A percentile compares a stretch with the other conserved stretches of the same genome.
Conservation (phyloP, 1,140 invertebrate species). For the Listronotus bonariensis region DNA sequence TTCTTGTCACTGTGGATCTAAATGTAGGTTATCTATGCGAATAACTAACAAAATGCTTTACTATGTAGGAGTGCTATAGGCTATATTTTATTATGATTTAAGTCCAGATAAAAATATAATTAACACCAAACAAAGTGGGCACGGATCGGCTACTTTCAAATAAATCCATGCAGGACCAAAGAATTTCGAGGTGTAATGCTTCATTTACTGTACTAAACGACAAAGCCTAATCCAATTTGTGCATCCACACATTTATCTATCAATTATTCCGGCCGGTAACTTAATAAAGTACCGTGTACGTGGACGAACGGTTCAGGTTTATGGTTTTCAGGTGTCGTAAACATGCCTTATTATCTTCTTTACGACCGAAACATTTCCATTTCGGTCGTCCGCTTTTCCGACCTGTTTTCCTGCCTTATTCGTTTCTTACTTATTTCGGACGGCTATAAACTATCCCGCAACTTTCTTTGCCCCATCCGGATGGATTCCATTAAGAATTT, state of each 20-base stretch:
- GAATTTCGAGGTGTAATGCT: too few species aligned
- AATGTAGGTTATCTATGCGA: too few species aligned
- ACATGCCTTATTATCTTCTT: constrained; percentile 50
- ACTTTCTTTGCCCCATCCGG: constrained; percentile 23
- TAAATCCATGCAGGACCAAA: too few species aligned
- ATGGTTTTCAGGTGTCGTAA: constrained; percentile 42
- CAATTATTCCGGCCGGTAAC: constrained; percentile 30
- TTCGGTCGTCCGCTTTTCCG: constrained; percentile 28
- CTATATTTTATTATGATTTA: too few species aligned
- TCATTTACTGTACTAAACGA: too few species aligned
- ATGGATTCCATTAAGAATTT: constrained; percentile 31
- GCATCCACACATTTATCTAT: constrained; percentile 22
- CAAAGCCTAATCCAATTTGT: constrained; percentile 2
- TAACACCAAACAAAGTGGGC: too few species aligned
- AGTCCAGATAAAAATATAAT: too few species aligned
- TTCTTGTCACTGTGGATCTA: too few species aligned
- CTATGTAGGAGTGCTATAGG: too few species aligned
- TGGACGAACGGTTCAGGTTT: constrained; percentile 19
- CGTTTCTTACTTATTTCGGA: constrained; percentile 41
- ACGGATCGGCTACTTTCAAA: too few species aligned
- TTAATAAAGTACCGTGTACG: constrained; percentile 30
- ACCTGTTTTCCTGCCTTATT: constrained; percentile 28
- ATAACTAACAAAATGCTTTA: too few species aligned
- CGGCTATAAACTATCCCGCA: constrained; percentile 41
- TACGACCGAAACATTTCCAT: constrained; percentile 37